Evolutionary conservation across 2,113 vertebrate species (phyloP), one percentile per base, ranked within the genome.

Genomic region (Macrotis lagotis): DNA sequence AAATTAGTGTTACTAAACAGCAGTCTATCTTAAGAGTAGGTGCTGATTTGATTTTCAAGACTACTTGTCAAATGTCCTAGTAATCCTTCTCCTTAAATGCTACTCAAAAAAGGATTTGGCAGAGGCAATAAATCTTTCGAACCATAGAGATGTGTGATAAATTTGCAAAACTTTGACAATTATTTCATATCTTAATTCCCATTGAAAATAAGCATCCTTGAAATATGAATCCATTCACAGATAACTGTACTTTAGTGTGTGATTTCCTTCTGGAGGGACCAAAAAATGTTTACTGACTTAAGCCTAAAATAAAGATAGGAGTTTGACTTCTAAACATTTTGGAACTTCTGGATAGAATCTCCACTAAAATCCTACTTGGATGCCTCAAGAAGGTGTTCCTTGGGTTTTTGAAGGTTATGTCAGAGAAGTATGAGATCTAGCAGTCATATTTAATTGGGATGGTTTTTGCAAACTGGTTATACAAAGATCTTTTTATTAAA

Each of bases 251-350:
- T 90, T 91, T 94, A 49, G 5, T 31, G 47, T 90, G 25, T 90
- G 47, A 90, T 66, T 8, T 51, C 52, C 91, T 97, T 94, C 51
- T 26, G n/a, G 26, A 95, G 90, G 25, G 28, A 94, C 92, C 50
- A 93, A 8, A 95, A 53, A 53, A 47, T n/a, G n/a, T 47, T 95
- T 91, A 51, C 88, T 8, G 53, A 26, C 37, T 90, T 89, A 89
- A 22, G 7, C 92, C 95, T 93, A 90, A 95, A 96, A 94, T 22
- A 19, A 95, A 95, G 48, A 95, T 89, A 48, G 25, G 44, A 11
- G 2, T 83, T 44, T 44, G 37, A 44, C n/a, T 44, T 83, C 19
- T 83, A 44, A 44, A 19, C 37, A n/a, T 83, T 83, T 83, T 22
- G 37, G 37, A 44, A 83, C 37, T 83, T 44, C 66, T 44, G 66